Conservation (phyloP, 2,113 vertebrate species). For the Oreocharis arfaki region DNA sequence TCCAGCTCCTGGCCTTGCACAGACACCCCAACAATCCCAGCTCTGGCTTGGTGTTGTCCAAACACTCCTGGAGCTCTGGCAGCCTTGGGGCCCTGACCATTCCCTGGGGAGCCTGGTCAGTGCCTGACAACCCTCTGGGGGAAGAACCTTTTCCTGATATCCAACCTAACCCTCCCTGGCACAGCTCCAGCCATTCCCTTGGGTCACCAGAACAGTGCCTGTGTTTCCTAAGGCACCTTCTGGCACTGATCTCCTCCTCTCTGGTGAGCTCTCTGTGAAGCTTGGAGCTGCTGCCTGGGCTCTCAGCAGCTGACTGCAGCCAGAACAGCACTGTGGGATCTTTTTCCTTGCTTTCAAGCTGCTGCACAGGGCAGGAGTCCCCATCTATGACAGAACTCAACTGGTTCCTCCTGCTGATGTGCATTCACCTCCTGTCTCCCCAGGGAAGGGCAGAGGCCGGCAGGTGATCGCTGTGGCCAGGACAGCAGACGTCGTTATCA, state of each 20-base stretch:
- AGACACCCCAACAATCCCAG: background rate
- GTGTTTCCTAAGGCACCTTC: background rate
- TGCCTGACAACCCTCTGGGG: background rate
- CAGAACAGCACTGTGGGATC: background rate
- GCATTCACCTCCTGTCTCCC: background rate
- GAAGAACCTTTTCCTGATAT: background rate
- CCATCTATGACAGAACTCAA: rapidly evolving
- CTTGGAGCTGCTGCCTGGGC: background rate
- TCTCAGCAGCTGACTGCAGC: background rate
- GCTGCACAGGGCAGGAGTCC: background rate
- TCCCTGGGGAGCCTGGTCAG: background rate
- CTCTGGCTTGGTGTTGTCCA: background rate
- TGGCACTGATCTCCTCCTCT: background rate
- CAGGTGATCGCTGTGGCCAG: slow-evolving; percentile 97
- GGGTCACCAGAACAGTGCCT: background rate
- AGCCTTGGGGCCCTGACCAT: rapidly evolving
- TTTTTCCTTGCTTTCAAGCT: background rate
- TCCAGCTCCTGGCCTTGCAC: background rate
- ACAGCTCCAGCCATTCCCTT: background rate
- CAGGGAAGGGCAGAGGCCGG: slow-evolving; percentile 94
- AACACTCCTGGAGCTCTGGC: background rate
- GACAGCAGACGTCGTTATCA: slow-evolving; percentile 94
- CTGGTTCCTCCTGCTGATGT: background rate
- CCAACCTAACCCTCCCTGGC: background rate
- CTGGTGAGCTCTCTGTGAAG: background rate